Evolutionary conservation across 2,888 invertebrate genomes (phyloP).

Genomic region (Chalcis sispes): DNA sequence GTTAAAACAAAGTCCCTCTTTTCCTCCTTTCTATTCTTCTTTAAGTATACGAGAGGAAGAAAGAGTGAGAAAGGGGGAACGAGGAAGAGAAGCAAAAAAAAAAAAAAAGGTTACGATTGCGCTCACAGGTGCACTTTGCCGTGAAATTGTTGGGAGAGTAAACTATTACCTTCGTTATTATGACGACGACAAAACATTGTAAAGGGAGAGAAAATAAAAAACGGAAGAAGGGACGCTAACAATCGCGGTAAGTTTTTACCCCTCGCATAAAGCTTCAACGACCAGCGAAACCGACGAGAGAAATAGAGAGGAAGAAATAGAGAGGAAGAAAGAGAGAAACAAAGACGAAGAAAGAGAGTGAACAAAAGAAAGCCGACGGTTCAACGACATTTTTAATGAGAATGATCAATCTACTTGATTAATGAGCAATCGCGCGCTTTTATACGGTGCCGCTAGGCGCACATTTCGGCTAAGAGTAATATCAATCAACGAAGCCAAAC

Average conservation of each 20-base stretch:
- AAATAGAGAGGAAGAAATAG: no score
- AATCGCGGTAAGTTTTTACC: constrained; percentile 16
- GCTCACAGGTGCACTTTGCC: constrained; percentile 41
- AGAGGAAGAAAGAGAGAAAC: not conserved
- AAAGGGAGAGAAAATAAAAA: no score
- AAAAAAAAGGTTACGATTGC: constrained; percentile 4
- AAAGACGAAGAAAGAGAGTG: no score
- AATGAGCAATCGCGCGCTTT: constrained; percentile 32
- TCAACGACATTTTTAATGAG: constrained; percentile 37
- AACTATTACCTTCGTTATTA: constrained; percentile 54
- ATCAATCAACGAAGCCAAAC: constrained; percentile 18
- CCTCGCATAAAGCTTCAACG: no score
- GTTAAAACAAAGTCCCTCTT: constrained; percentile 2
- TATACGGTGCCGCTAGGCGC: no score
- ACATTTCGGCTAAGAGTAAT: not conserved
- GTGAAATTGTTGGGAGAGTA: constrained; percentile 45
- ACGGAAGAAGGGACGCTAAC: constrained; percentile 36
- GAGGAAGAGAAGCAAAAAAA: not conserved
- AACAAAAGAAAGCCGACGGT: not conserved
- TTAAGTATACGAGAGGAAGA: not conserved
- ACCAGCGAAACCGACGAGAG: no score
- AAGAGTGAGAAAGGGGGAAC: not conserved
- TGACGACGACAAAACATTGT: constrained; percentile 33
- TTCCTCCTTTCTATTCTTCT: not conserved
- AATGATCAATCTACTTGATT: constrained; percentile 39